These are phyloP conservation scores for Hydrocynus forskahlii DNA, from an alignment of 2,797 vertebrate species.

Conservation along the genomic window DNA sequence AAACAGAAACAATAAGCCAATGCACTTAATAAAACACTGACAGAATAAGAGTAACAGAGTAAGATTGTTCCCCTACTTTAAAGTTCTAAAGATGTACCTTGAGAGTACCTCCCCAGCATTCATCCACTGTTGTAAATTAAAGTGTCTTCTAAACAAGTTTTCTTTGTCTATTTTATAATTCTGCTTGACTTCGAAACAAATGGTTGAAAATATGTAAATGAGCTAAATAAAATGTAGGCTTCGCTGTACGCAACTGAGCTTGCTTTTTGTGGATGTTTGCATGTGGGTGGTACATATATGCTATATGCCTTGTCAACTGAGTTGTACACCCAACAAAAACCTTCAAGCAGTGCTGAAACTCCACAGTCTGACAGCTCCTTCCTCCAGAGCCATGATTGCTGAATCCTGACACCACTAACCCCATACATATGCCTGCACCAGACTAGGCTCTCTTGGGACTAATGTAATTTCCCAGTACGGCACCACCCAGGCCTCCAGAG, in stretches of 20 bases:
- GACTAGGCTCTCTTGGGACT: conserved; percentile 19
- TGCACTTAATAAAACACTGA: too few relatives aligned
- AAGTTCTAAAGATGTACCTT: too few relatives aligned
- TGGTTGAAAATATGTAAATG: neutral
- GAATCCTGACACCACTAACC: conserved; percentile 29
- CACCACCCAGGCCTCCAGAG: neutral
- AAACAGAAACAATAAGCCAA: too few relatives aligned
- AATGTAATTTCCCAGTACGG: conserved; percentile 30
- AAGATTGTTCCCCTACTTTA: too few relatives aligned
- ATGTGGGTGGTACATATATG: neutral
- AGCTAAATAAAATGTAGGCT: neutral
- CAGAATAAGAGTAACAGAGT: too few relatives aligned
- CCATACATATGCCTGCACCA: conserved; percentile 6
- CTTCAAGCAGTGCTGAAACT: neutral
- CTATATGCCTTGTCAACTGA: neutral
- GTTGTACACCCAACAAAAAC: neutral
- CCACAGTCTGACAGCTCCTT: neutral
- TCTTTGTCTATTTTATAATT: neutral
- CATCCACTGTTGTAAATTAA: too few relatives aligned
- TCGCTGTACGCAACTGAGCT: too few relatives aligned
- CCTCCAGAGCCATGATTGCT: neutral
- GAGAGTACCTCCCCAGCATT: too few relatives aligned
- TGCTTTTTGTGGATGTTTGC: neutral
- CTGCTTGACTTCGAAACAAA: neutral
- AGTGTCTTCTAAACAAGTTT: too few relatives aligned